Evolutionary conservation across 1,140 invertebrate species (phyloP), one percentile per base, ranked within the genome.

Genomic region (Trachelipus rathkii): DNA sequence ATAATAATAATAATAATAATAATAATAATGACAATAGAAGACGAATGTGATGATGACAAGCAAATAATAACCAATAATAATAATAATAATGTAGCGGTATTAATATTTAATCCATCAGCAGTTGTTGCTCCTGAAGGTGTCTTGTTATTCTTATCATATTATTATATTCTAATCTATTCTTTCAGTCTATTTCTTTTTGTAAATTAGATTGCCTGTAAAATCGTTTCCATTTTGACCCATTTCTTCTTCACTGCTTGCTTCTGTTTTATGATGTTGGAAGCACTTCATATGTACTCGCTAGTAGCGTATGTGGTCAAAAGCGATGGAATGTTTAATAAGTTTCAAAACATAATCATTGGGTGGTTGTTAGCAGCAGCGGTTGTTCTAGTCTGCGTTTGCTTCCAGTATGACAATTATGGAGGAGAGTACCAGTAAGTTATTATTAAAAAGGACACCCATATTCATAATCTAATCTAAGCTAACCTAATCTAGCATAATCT

Each of bases 211-310:
- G 9, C 82, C 3, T 84, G 84, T 70, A 75, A 75, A 33, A 68
- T 83, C 1, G 53, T 84, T 13, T 84, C 83, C 0, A 82, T 84
- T 19, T 69, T 77, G 8, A 71, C 84, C 50, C 84, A 84, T 74
- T 83, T 82, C 66, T 84, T 84, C 80, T 83, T 83, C 79, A 84
- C 83, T 10, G 84, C 82, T 13, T 84, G 83, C 77, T 84, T 84
- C 78, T 81, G 81, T 77, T 84, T 84, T 74, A 82, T 84, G 76
- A 77, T 84, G 44, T 74, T 84, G 71, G 84, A 84, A 76, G 67
- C 82, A 13, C 73, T 84, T 10, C 84, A 84, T 77, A 83, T 84
- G 79, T 84, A 84, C 77, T 79, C 82, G 43, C 73, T 84, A 66
- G 84, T 84, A 23, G 84, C 83, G 7, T 83, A 76, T 74, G 84